phyloP scores from a whole-genome alignment of 92 coral and sea anemone genomes.

The Muricea muricata region DNA sequence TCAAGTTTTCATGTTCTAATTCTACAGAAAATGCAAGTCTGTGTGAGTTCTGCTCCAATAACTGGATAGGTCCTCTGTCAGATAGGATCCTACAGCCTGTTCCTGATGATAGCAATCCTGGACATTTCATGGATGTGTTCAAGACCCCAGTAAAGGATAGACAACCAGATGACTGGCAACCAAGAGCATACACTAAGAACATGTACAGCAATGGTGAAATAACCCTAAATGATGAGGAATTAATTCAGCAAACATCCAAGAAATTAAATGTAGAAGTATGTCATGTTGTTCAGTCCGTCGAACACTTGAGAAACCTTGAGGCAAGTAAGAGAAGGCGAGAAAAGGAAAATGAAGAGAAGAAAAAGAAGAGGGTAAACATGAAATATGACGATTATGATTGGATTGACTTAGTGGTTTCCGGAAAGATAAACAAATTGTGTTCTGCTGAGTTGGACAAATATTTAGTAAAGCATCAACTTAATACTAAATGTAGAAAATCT shows the following conservation, averaged over 20 bases:
- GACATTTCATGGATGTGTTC: constrained; percentile 50
- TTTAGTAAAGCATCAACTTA: background rate
- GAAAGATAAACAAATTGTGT: background rate
- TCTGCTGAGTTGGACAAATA: background rate
- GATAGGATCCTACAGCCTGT: constrained; percentile 26
- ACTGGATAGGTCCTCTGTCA: constrained; percentile 16
- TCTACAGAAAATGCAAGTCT: background rate
- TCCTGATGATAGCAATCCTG: constrained; percentile 39
- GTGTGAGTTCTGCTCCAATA: constrained; percentile 28
- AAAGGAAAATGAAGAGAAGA: background rate
- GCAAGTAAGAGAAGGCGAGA: background rate
- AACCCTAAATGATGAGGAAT: background rate
- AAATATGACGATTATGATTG: background rate
- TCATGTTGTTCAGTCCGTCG: background rate
- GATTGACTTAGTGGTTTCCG: background rate
- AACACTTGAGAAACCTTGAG: background rate
- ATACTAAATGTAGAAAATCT: background rate
- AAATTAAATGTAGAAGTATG: background rate
- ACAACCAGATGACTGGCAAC: background rate
- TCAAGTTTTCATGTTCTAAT: constrained; percentile 20
- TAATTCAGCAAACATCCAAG: background rate
- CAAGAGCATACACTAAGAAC: background rate
- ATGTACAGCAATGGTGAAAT: background rate
- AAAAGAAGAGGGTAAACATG: background rate
- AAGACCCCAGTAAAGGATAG: background rate